Evolutionary conservation across 1,140 invertebrate genomes (phyloP), one percentile per base, ranked within the genome.

Genomic region (Stegodyphus dumicola): DNA sequence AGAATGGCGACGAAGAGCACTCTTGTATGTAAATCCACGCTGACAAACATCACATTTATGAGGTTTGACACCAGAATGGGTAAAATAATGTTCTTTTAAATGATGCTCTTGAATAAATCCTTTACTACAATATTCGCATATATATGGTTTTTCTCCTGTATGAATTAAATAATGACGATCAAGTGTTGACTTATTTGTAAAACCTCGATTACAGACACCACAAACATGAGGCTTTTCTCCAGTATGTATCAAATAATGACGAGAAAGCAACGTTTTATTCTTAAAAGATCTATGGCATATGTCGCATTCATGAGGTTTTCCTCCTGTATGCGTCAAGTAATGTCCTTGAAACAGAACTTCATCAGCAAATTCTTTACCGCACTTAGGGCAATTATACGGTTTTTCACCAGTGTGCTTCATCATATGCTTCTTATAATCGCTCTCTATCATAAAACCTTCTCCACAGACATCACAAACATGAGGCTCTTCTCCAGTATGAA

Each of bases 401-500:
- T 84, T 76, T 69, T 84, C 81, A 53, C 73, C 81, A 60, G 81
- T 69, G 54, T 84, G 81, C 11, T 51, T 15, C 18, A 69, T 11
- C n/a, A 33, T 60, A 69, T 84, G 81, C 10, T 76, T 67, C 7
- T 51, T 74, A 11, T 69, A 70, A 48, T 84, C 81, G n/a, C 60
- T 53, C n/a, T 84, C 73, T 49, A 56, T 48, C 64, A 84, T 84
- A 17, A 77, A 84, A 15, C 81, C 73, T 66, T 84, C 81, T 9
- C 67, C 90, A 51, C 87, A 93, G 93, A 92, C 73, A 88, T 91
- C 65, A 89, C 91, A 17, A 91, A 84, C 51, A 54, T 67, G 76
- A 13, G 81, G 81, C 69, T 84, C 81, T 70, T 84, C 81, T 7
- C 81, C 81, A 5, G 73, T 76, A 52, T 84, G 81, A 10, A 84